These are phyloP conservation scores for Aricia artaxerxes DNA, from an alignment of 2,888 invertebrate species.

Conservation along the genomic window DNA sequence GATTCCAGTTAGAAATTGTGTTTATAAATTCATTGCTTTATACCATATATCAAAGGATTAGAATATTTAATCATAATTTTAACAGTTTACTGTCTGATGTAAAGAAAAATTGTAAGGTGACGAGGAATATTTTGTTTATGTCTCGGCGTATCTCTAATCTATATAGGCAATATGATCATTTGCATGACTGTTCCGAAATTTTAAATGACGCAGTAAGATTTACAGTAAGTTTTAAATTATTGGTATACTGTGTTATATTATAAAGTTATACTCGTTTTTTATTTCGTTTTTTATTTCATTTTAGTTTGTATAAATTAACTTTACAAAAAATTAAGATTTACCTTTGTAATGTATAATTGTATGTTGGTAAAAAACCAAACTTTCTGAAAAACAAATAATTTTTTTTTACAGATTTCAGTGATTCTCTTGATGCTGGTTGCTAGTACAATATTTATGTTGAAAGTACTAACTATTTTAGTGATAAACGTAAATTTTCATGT, in stretches of 20 bases:
- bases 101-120: neutral
- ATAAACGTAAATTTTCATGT: neutral
- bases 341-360: no score
- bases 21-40: neutral
- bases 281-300: no score
- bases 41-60: neutral
- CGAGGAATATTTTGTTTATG: neutral
- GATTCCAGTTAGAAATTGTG: neutral
- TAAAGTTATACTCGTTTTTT: no score
- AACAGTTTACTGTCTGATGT: neutral
- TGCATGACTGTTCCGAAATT: neutral
- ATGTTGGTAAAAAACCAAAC: no score
- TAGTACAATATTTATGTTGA: neutral
- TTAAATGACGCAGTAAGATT: neutral
- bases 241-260: neutral
- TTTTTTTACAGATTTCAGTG: neutral
- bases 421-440: neutral
- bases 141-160: neutral
- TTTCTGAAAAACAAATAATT: neutral
- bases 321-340: no score
- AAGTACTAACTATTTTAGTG: slow-evolving; percentile 5
- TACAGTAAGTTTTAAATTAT: neutral
- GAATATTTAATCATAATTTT: neutral
- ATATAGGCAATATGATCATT: neutral
- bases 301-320: no score